These are phyloP conservation scores for Caerostris darwini DNA, from an alignment of 1,140 invertebrate genomes.

Conservation along the genomic window DNA sequence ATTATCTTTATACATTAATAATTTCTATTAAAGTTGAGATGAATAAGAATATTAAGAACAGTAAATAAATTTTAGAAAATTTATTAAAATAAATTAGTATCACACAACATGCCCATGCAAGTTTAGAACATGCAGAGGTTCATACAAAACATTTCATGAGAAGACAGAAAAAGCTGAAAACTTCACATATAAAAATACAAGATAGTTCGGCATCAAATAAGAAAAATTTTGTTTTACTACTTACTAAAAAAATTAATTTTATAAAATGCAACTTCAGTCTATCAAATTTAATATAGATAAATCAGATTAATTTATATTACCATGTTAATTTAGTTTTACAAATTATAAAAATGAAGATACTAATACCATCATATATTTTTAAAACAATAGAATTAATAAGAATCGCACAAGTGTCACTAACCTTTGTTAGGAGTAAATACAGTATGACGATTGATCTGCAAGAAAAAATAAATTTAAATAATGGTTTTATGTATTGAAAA, in stretches of 20 bases:
- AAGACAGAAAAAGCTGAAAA: not conserved
- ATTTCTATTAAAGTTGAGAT: too few species aligned
- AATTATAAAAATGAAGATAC: too few species aligned
- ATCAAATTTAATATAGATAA: not conserved
- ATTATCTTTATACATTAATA: too few species aligned
- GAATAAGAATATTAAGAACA: too few species aligned
- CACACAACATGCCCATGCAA: not conserved
- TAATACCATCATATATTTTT: not conserved
- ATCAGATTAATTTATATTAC: not conserved
- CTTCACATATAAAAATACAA: too few species aligned
- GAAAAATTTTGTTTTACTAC: too few species aligned
- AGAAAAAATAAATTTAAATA: not conserved
- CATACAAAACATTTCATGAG: not conserved
- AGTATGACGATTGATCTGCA: conserved; percentile 67
- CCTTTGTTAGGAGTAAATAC: conserved; percentile 75
- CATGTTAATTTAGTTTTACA: not conserved
- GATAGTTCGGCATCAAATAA: too few species aligned
- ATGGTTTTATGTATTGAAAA: not conserved
- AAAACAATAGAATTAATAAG: not conserved
- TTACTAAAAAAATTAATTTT: too few species aligned
- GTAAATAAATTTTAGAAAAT: too few species aligned
- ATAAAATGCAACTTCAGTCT: too few species aligned
- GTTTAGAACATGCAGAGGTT: not conserved
- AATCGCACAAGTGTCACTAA: conserved; percentile 7
- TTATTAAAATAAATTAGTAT: too few species aligned